phyloP scores from a whole-genome alignment of 2,113 vertebrate genomes.

The Tetrao urogallus region DNA sequence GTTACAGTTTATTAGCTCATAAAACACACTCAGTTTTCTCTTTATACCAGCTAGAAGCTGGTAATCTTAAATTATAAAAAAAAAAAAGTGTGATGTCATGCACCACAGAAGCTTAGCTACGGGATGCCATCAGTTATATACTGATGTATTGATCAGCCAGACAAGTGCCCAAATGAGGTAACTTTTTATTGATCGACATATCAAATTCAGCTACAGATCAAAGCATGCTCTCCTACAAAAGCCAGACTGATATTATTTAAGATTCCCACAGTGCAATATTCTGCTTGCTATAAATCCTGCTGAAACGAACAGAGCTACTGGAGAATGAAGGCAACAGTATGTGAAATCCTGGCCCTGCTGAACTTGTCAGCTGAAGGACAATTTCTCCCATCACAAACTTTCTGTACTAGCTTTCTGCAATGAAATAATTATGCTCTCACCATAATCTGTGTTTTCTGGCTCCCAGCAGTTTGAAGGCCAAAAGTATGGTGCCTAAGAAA shows the following conservation, averaged over 20 bases:
- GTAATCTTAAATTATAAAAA: not conserved
- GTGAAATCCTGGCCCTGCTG: not conserved
- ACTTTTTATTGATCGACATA: constrained; percentile 27
- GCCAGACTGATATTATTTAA: not conserved
- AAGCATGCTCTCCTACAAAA: not conserved
- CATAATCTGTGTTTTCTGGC: constrained; percentile 97
- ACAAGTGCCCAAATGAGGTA: constrained; percentile 7
- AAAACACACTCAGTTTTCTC: not conserved
- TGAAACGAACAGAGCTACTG: not conserved
- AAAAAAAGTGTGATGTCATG: not conserved
- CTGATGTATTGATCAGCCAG: constrained; percentile 38
- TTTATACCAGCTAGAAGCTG: not conserved
- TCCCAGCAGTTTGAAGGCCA: constrained; percentile 99
- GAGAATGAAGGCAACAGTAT: not conserved
- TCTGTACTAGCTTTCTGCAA: not conserved
- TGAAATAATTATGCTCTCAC: constrained; percentile 76
- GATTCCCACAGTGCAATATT: not conserved
- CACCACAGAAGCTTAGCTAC: constrained; percentile 29
- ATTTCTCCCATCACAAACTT: not conserved
- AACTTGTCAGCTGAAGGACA: not conserved
- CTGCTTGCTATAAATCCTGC: not conserved
- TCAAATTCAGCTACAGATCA: constrained; percentile 40
- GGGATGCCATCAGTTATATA: not conserved
- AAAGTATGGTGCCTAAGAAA: constrained; percentile 92
- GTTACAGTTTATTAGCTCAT: constrained; percentile 25